Percentiles rank a stretch among this genome's conserved stretches.
Conservation (phyloP, 2,113 vertebrate genomes). For the Anhinga rufa region DNA sequence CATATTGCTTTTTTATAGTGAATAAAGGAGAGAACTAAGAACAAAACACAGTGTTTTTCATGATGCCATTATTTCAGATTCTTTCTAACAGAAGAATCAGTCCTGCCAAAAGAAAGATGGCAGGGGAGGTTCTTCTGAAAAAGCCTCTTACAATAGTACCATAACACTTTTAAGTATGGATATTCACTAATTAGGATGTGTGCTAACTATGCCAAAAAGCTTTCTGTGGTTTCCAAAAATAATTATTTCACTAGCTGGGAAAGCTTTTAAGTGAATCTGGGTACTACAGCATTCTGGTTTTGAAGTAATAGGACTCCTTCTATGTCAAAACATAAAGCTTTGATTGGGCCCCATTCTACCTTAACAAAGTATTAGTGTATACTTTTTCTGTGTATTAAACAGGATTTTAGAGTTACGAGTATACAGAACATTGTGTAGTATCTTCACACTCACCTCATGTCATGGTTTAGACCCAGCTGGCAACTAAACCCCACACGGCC, state of each 20-base stretch:
- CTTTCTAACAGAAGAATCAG: neutral
- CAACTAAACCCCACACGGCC: too few species aligned
- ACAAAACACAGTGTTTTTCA: neutral
- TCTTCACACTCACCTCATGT: neutral
- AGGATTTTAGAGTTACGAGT: neutral
- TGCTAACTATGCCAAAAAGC: neutral
- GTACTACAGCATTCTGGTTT: neutral
- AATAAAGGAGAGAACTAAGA: neutral
- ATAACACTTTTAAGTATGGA: neutral
- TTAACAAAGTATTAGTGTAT: neutral
- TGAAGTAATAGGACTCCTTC: neutral
- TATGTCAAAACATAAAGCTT: neutral
- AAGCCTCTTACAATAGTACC: neutral
- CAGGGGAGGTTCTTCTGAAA: neutral
- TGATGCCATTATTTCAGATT: neutral
- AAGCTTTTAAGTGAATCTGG: neutral
- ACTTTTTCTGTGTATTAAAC: neutral
- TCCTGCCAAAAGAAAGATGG: neutral
- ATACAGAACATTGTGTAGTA: neutral
- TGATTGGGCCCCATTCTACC: neutral
- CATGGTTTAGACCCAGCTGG: too few species aligned
- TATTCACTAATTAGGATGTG: neutral
- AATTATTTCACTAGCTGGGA: neutral
- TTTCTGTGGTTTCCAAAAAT: neutral
- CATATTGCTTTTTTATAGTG: neutral